Conservation (phyloP, 2,888 invertebrate genomes). For the Clanis bilineata region DNA sequence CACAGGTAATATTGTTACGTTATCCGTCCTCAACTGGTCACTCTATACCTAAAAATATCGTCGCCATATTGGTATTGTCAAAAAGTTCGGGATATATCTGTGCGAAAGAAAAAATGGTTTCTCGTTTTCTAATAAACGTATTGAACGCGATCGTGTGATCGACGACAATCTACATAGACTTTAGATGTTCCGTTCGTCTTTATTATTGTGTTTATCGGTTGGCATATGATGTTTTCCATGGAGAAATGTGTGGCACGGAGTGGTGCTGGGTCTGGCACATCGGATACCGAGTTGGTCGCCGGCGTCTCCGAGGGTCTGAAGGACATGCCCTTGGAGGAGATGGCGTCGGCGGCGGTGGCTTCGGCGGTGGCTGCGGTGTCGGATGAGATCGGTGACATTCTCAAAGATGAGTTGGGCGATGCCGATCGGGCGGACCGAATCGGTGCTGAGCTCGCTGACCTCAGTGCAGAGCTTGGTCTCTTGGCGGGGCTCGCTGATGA, state of each 20-base stretch:
- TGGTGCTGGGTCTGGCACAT: constrained; percentile 59
- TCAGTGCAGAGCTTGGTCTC: constrained; percentile 72
- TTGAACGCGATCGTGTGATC: constrained; percentile 64
- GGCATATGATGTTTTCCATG: constrained; percentile 76
- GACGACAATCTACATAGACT: constrained; percentile 60
- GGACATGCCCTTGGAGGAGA: constrained; percentile 64
- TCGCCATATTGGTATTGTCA: constrained; percentile 83
- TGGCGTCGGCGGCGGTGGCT: constrained; percentile 69
- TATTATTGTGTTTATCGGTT: constrained; percentile 66
- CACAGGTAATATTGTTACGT: constrained; percentile 52
- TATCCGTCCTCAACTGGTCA: constrained; percentile 66
- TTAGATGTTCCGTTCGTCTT: constrained; percentile 75
- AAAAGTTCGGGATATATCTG: constrained; percentile 72
- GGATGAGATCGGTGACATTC: constrained; percentile 74
- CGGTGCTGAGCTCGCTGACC: constrained; percentile 69
- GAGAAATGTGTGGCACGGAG: constrained; percentile 71
- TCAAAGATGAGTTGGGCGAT: constrained; percentile 73
- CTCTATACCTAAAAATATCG: constrained; percentile 80
- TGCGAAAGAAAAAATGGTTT: constrained; percentile 78
- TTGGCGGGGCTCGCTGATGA: constrained; percentile 72
- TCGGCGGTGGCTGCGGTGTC: constrained; percentile 73
- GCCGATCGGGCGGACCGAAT: constrained; percentile 70
- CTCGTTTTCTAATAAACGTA: constrained; percentile 60
- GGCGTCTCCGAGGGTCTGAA: constrained; percentile 56
- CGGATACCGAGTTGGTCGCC: constrained; percentile 58